Evolutionary conservation across 1,140 invertebrate species (phyloP).

Genomic region (Centruroides vittatus): DNA sequence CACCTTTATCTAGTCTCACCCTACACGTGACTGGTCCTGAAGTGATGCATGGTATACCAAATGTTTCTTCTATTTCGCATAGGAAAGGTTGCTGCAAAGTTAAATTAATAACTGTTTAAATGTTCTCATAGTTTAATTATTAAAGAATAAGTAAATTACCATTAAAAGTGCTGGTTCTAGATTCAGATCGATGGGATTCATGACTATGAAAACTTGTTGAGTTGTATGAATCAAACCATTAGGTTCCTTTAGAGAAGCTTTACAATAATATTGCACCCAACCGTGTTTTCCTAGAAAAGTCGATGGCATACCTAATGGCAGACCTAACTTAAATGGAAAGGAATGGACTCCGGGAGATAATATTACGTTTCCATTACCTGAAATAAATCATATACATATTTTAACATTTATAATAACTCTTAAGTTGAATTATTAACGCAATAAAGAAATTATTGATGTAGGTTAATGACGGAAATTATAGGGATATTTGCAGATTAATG

Average conservation of each 20-base stretch:
- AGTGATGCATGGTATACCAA: slow-evolving; percentile 77
- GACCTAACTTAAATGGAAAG: slow-evolving; percentile 83
- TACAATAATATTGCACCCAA: slow-evolving; percentile 92
- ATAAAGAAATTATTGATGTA: too few species aligned
- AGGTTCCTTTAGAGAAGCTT: slow-evolving; percentile 72
- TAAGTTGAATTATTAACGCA: too few species aligned
- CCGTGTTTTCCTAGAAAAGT: slow-evolving; percentile 87
- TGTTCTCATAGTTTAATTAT: neutral
- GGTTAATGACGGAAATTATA: too few species aligned
- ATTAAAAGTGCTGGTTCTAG: slow-evolving; percentile 71
- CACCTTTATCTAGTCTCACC: slow-evolving; percentile 73
- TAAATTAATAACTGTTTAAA: too few species aligned
- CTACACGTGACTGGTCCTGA: slow-evolving; percentile 65
- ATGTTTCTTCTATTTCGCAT: slow-evolving; percentile 74
- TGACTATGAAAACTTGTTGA: slow-evolving; percentile 91
- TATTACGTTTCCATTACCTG: slow-evolving; percentile 13
- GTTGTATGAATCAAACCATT: slow-evolving; percentile 85
- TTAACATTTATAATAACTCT: neutral
- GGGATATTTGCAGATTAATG: too few species aligned
- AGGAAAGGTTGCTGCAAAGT: slow-evolving; percentile 68
- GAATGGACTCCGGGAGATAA: slow-evolving; percentile 89
- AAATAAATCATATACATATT: neutral
- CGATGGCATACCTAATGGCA: slow-evolving; percentile 76
- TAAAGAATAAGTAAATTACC: slow-evolving; percentile 42
- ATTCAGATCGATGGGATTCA: slow-evolving; percentile 90